Percentiles rank a stretch among this genome's conserved stretches.
phyloP scores from a whole-genome alignment of 1,140 invertebrate species.

The Elysia chlorotica region DNA sequence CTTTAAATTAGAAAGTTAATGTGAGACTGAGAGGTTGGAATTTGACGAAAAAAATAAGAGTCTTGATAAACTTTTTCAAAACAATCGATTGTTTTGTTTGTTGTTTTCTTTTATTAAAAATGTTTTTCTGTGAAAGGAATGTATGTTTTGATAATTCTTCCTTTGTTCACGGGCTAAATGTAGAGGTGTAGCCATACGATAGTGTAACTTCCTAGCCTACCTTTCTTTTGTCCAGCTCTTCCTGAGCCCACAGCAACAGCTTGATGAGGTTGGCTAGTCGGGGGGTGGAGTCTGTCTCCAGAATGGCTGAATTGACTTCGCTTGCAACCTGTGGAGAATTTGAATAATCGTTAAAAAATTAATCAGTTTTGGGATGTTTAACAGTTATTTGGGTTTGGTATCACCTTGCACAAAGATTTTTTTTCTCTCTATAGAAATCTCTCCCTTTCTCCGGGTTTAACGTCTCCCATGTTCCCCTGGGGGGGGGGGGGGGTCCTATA shows the following conservation, averaged over 20 bases:
- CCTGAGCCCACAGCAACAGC: constrained; percentile 93
- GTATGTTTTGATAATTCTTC: neutral
- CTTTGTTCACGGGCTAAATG: neutral
- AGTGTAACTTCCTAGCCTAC: constrained; percentile 89
- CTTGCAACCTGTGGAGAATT: constrained; percentile 82
- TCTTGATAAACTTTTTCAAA: neutral
- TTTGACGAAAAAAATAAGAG: neutral
- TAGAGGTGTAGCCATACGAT: constrained; percentile 53
- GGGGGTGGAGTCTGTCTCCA: constrained; percentile 84
- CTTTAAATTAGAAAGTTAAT: too few species aligned
- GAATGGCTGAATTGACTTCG: constrained; percentile 94
- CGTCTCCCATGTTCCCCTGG: too few species aligned
- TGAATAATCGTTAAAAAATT: too few species aligned
- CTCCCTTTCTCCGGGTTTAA: too few species aligned
- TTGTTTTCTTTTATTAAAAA: too few species aligned
- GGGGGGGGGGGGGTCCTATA: too few species aligned
- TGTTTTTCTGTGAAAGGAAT: neutral
- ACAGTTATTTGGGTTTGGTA: too few species aligned
- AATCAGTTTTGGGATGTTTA: too few species aligned
- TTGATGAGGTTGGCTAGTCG: constrained; percentile 90
- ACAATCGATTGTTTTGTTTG: too few species aligned
- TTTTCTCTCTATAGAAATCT: too few species aligned
- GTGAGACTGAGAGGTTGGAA: too few species aligned
- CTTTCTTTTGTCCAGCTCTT: constrained; percentile 92
- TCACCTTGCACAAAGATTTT: too few species aligned